These are phyloP conservation scores for Montipora foliosa DNA, from an alignment of 64 coral and sea anemone genomes.

Conservation along the genomic window DNA sequence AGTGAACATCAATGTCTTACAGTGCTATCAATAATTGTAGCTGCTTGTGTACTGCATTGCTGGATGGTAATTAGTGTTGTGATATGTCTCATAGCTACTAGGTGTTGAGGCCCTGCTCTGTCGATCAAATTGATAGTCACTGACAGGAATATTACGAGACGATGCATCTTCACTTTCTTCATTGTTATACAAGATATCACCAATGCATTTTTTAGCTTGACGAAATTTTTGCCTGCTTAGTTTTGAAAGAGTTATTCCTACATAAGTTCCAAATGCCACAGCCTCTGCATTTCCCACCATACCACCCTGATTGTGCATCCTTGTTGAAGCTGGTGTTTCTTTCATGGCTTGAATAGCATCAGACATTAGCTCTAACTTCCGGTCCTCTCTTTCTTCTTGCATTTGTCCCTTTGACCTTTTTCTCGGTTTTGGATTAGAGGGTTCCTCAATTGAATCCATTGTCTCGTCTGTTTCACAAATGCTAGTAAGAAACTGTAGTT, in stretches of 20 bases:
- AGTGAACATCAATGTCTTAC: too few relatives aligned
- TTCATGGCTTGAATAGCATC: constrained; percentile 60
- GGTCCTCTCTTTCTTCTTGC: constrained; percentile 15
- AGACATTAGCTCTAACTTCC: constrained; percentile 50
- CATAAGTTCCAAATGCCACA: constrained; percentile 63
- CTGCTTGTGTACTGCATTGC: not conserved
- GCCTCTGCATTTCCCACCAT: constrained; percentile 48
- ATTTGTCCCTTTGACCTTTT: constrained; percentile 41
- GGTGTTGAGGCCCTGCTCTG: constrained; percentile 10
- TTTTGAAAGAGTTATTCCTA: constrained; percentile 57
- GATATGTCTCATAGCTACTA: not conserved
- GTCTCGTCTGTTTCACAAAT: constrained; percentile 50
- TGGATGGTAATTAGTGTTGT: not conserved
- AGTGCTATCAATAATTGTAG: too few relatives aligned
- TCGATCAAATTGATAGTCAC: constrained; percentile 4
- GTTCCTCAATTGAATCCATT: not conserved
- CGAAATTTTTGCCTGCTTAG: constrained; percentile 38
- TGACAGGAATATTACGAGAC: not conserved
- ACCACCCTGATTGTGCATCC: not conserved
- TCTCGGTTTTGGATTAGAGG: constrained; percentile 27
- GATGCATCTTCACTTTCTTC: constrained; percentile 62
- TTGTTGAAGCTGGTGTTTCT: not conserved
- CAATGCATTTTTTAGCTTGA: constrained; percentile 68
- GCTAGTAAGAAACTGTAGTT: constrained; percentile 27
- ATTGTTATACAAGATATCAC: constrained; percentile 69